Base-by-base conservation (phyloP, 2,113 vertebrate species). In the Cheirogaleus medius region DNA sequence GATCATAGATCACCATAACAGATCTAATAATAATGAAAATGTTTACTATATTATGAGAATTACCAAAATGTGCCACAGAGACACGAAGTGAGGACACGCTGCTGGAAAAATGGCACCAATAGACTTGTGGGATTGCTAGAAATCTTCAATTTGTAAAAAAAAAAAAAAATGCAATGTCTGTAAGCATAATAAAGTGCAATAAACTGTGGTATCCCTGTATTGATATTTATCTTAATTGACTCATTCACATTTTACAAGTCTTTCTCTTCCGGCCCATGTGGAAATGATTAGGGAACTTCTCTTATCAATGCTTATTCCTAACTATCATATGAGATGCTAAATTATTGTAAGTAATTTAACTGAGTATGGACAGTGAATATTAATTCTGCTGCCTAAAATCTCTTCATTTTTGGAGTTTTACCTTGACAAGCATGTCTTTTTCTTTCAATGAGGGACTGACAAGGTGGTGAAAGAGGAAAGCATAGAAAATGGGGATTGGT, bases 231-330 rank as follows among this genome's bases (percentile, higher is more conserved):
- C 58, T 93, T 93, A 74, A 90, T 58, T 63, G 54, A 87, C 80
- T 95, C 80, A 87, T 23, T 84, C 85, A 80, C 95, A 85, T 85
- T 90, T 93, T 81, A 29, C 71, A 96, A 94, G 60, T 92, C 66
- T 87, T 94, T 81, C 76, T 96, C 66, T 96, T 91, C 86, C 92
- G 93, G 93, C 37, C 58, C 66, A 56, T 82, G 47, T 94, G 64
- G 81, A 73, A 96, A 92, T 83, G 86, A 95, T 88, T 97, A 94
- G 60, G 73, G 94, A 93, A 97, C 58, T 73, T 94, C 68, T 98
- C 64, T 89, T 93, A 93, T 93, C 77, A 66, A 95, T 81, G 63
- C 71, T 97, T 97, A 95, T 97, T 97, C 95, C 92, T 95, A 96
- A 96, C 80, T 94, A 77, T 83, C 90, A 96, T 96, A 97, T 92